Base-by-base conservation (phyloP, 2,888 invertebrate genomes). In the Callosobruchus maculatus region DNA sequence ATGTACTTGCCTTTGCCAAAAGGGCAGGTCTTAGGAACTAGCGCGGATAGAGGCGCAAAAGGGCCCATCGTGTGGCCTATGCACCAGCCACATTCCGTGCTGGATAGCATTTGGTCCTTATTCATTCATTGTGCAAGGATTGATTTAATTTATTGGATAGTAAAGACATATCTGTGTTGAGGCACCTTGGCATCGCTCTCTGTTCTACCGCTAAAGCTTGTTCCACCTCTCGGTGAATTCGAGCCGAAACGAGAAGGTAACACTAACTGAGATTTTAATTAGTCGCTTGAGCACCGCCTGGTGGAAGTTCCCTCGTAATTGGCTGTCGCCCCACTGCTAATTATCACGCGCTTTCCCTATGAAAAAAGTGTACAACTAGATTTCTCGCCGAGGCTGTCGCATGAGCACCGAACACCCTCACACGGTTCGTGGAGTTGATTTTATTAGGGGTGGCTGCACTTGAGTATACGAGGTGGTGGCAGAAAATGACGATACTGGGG, bases 221-320 rank as follows among this genome's bases (percentile, higher is more conserved):
- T 49, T 49, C 18, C 49, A 49, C 49, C 13, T 49, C 13, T 49
- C 9, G 13, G 49, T 49, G 4, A 49, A 49, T 49, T 18, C 49
- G 49, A 49, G 49, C 49, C 49, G 49, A 49, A 71, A 71, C n/a
- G 22, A 70, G 71, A 20, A 69, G 71, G 49, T 49, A 68, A 68
- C 72, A 72, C 73, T 75, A 73, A 75, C 73, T 71, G 71, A 74
- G 72, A 74, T 74, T 74, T 74, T 74, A 74, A 74, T 75, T 75
- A 73, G 49, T 49, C 80, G 49, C 49, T 13, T 49, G 18, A 49
- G 18, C 49, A 49, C 49, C 49, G 49, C 13, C 30, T 30, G 30
- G 30, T 30, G 30, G 30, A 30, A 30, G 30, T 30, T 18, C 18
- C 1, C 49, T 13, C 49, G 13, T 49, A 49, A 49, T 49, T 49